These are phyloP conservation scores for Dicycla oo DNA, from an alignment of 2,888 invertebrate species.

Conservation along the genomic window DNA sequence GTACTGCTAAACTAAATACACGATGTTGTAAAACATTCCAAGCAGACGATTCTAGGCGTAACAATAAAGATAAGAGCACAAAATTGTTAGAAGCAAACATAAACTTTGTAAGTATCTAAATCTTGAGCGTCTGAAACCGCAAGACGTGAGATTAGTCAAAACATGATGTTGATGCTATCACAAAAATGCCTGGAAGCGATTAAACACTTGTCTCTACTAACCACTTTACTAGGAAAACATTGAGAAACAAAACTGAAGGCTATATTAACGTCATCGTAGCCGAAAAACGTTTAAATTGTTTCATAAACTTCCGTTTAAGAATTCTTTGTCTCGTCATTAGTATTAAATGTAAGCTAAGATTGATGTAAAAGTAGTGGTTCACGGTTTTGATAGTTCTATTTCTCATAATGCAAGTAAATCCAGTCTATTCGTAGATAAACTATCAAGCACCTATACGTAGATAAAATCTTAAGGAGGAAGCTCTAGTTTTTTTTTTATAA, in stretches of 20 bases:
- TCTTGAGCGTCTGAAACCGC: constrained; percentile 23
- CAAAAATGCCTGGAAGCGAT: constrained; percentile 55
- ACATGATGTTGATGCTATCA: constrained; percentile 59
- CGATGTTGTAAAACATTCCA: constrained; percentile 7
- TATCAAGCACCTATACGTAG: too few species aligned
- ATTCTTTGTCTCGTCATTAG: constrained; percentile 15
- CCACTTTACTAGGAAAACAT: constrained; percentile 56
- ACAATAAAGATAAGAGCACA: neutral
- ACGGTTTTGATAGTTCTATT: neutral
- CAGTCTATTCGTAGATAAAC: neutral
- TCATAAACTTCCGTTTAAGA: constrained; percentile 38
- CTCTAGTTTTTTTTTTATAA: too few species aligned
- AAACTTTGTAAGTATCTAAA: constrained; percentile 29
- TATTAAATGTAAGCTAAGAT: neutral
- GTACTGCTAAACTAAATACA: neutral
- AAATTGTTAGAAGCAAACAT: neutral
- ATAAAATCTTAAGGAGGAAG: too few species aligned
- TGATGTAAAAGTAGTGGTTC: neutral
- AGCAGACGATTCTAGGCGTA: neutral
- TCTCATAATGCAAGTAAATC: neutral
- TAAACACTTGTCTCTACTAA: constrained; percentile 51
- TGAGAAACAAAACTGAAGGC: constrained; percentile 34
- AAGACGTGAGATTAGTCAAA: constrained; percentile 60
- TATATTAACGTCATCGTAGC: constrained; percentile 45
- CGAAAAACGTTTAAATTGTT: constrained; percentile 33